phyloP scores from a whole-genome alignment of 2,888 invertebrate species.

The Tyria jacobaeae region DNA sequence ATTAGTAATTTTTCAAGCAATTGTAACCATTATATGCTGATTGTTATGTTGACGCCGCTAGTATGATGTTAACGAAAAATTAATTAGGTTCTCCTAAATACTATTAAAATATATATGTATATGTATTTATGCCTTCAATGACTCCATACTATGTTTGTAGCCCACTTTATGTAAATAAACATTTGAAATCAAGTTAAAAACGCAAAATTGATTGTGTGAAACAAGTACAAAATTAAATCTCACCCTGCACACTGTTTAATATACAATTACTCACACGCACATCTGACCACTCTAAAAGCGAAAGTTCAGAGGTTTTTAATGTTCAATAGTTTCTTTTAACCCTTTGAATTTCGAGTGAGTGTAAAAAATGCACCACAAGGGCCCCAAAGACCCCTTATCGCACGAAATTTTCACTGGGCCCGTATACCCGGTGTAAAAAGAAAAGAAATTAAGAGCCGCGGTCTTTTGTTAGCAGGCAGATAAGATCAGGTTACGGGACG shows the following conservation, averaged over 20 bases:
- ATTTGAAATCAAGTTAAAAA: too few species aligned
- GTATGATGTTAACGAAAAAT: too few species aligned
- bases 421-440: constrained; percentile 40
- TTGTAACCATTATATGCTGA: too few species aligned
- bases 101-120: too few species aligned
- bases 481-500: constrained; percentile 37
- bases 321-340: constrained; percentile 33
- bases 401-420: constrained; percentile 41
- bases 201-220: too few species aligned
- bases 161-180: too few species aligned
- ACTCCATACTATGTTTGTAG: too few species aligned
- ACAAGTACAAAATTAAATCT: background rate
- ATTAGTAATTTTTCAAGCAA: too few species aligned
- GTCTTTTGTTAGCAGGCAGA: constrained; percentile 36
- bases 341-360: constrained; percentile 34
- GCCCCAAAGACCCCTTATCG: constrained; percentile 40
- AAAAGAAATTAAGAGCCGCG: constrained; percentile 32
- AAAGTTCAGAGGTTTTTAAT: constrained; percentile 26
- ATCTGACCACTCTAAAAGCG: constrained; percentile 14
- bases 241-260: constrained; percentile 1
- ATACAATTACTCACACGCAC: constrained; percentile 7
- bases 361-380: constrained; percentile 47
- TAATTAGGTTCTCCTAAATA: too few species aligned
- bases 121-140: too few species aligned
- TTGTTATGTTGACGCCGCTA: too few species aligned